phyloP scores from a whole-genome alignment of 2,113 vertebrate genomes.

The Rallus limicola region DNA sequence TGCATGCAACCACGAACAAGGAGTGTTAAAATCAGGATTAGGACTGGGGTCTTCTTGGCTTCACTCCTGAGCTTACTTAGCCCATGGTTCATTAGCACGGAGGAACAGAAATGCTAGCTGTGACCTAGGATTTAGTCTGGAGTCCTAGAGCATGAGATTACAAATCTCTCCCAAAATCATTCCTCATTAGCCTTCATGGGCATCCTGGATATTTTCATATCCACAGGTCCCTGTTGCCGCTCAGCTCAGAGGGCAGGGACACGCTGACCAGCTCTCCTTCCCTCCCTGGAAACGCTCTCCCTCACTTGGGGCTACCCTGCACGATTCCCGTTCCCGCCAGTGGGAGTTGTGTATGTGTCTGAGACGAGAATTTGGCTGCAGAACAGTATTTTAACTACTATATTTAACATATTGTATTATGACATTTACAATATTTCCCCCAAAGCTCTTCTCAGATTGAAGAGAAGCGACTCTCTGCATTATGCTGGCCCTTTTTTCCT shows the following conservation, averaged over 20 bases:
- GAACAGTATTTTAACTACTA: slow-evolving; percentile 66
- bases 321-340: slow-evolving; percentile 11
- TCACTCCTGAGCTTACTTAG: background rate
- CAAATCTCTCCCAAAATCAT: background rate
- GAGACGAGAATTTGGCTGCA: slow-evolving; percentile 60
- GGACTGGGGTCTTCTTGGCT: background rate
- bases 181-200: background rate
- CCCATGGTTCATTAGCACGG: background rate
- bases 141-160: background rate
- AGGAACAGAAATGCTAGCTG: background rate
- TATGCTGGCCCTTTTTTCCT: slow-evolving; percentile 69
- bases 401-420: slow-evolving; percentile 76
- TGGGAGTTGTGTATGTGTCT: slow-evolving; percentile 27
- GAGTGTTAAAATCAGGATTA: background rate
- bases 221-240: background rate
- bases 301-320: background rate
- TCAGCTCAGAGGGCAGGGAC: background rate
- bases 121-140: background rate
- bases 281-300: background rate
- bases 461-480: slow-evolving; percentile 44
- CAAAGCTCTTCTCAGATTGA: slow-evolving; percentile 71
- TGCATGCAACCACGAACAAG: background rate
- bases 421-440: slow-evolving; percentile 75
- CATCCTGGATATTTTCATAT: background rate
- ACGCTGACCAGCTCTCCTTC: background rate